Conservation (phyloP, 2,797 vertebrate genomes). For the Falco berigora region DNA sequence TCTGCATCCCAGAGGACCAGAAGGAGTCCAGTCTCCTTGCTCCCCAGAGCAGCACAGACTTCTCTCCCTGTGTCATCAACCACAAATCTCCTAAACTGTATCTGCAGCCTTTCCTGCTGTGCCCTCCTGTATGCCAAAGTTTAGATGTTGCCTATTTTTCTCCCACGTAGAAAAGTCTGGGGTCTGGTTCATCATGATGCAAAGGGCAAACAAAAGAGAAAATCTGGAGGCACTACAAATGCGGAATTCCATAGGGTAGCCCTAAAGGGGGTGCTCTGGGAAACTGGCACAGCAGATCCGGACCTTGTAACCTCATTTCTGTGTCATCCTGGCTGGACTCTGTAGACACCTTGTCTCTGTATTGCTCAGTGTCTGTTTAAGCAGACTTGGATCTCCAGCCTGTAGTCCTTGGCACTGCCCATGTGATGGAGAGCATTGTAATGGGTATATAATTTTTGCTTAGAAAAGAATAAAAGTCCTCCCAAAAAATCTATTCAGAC, state of each 20-base stretch:
- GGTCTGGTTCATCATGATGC: neutral
- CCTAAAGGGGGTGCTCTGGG: neutral
- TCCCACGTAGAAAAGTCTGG: neutral
- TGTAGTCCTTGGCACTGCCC: neutral
- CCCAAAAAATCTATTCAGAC: neutral
- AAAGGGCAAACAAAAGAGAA: neutral
- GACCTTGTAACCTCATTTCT: neutral
- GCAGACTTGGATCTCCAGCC: neutral
- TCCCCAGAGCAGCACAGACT: neutral
- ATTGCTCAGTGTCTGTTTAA: neutral
- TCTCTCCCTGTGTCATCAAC: neutral
- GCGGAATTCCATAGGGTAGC: neutral
- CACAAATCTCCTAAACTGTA: neutral
- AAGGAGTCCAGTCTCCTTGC: neutral
- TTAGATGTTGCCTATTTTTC: neutral
- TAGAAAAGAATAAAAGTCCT: neutral
- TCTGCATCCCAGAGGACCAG: neutral
- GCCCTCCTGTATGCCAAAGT: neutral
- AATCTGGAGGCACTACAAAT: neutral
- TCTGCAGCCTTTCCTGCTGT: neutral
- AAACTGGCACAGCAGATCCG: neutral
- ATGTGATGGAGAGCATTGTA: neutral
- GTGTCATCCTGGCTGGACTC: neutral
- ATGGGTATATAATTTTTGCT: neutral
- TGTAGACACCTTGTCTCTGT: neutral